phyloP scores from a whole-genome alignment of 1,140 invertebrate genomes.

The Paracyclopina nana region DNA sequence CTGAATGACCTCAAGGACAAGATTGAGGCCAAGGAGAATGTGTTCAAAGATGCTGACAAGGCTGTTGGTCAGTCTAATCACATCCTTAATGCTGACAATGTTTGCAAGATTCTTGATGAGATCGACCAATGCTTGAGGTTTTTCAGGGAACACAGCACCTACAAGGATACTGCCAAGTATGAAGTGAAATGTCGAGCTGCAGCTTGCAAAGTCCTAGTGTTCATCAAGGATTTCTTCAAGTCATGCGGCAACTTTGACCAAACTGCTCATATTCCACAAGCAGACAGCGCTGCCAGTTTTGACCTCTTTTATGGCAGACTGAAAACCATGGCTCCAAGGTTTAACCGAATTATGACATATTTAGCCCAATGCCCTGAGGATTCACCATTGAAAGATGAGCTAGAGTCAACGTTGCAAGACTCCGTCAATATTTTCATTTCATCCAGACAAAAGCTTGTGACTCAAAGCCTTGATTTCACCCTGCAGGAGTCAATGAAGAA shows the following conservation, averaged over 20 bases:
- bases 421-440: constrained; percentile 66
- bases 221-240: too few species aligned
- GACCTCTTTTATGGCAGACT: too few species aligned
- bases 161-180: too few species aligned
- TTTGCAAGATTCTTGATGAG: constrained; percentile 33
- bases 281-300: too few species aligned
- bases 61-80: too few species aligned
- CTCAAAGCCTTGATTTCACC: constrained; percentile 50
- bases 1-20: constrained; percentile 54
- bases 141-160: too few species aligned
- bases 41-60: constrained; percentile 63
- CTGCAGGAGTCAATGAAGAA: constrained; percentile 44
- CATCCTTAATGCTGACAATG: constrained; percentile 60
- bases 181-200: too few species aligned
- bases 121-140: constrained; percentile 5
- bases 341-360: too few species aligned
- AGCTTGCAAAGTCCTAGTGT: too few species aligned
- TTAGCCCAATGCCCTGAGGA: neutral
- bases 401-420: constrained; percentile 51
- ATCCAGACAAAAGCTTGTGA: constrained; percentile 48
- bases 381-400: constrained; percentile 29
- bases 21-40: constrained; percentile 54
- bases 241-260: too few species aligned
- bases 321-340: too few species aligned
- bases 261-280: too few species aligned